A percentile compares a stretch with the other conserved stretches of the same genome.
Conservation (phyloP, 2,113 vertebrate species). For the Nettapus auritus region DNA sequence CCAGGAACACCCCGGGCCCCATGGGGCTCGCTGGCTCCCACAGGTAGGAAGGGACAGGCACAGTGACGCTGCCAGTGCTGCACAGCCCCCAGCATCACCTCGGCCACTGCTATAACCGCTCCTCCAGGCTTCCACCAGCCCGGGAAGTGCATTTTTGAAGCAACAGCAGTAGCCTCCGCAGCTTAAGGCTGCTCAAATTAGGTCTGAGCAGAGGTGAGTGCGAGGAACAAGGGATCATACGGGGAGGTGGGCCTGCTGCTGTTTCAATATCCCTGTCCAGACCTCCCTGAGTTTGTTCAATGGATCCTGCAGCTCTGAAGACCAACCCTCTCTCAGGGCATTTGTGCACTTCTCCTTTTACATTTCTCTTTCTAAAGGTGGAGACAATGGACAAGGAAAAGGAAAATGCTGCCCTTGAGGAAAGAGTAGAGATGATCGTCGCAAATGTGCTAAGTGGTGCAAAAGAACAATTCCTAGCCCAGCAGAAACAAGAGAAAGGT, state of each 20-base stretch:
- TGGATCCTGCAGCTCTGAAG: background rate
- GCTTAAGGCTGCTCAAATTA: background rate
- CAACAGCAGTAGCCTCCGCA: background rate
- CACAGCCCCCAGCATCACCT: background rate
- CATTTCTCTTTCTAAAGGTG: background rate
- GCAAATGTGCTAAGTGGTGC: background rate
- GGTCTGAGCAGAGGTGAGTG: background rate
- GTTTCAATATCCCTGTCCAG: background rate
- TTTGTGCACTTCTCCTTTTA: background rate
- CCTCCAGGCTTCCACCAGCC: too few relatives aligned
- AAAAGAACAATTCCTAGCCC: background rate
- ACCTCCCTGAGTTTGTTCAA: background rate
- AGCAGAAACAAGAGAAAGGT: constrained; percentile 31
- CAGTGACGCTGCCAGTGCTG: background rate
- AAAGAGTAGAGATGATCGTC: background rate
- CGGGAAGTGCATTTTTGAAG: background rate
- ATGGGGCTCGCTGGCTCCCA: background rate
- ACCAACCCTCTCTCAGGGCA: background rate
- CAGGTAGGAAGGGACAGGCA: background rate
- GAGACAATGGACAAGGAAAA: background rate
- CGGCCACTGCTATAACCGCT: background rate
- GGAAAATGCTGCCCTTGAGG: background rate
- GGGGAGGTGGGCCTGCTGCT: background rate
- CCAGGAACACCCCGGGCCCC: background rate
- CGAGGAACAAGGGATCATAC: background rate